These are phyloP conservation scores for Neodiprion fabricii DNA, from an alignment of 1,140 invertebrate genomes.

Conservation along the genomic window DNA sequence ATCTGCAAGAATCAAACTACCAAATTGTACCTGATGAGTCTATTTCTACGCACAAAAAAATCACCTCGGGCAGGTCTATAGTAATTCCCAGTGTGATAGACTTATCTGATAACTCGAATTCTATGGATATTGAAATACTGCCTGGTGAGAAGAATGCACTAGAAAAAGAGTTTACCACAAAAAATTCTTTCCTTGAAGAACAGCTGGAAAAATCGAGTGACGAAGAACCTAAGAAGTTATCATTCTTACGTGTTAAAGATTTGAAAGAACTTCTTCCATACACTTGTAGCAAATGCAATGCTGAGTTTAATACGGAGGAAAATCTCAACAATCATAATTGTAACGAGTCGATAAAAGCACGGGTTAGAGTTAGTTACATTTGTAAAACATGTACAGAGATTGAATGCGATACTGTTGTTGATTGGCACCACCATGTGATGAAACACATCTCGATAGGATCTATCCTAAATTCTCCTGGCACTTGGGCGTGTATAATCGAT, in stretches of 20 bases:
- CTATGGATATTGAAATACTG: not conserved
- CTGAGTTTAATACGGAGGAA: not conserved
- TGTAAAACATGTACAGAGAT: not conserved
- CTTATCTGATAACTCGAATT: not conserved
- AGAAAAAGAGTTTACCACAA: not conserved
- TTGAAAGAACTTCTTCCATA: not conserved
- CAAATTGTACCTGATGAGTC: not conserved
- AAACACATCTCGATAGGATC: not conserved
- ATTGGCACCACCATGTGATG: not conserved
- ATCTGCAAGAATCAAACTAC: no score
- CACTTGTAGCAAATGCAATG: not conserved
- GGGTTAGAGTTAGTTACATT: not conserved
- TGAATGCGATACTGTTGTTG: not conserved
- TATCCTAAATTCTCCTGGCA: not conserved
- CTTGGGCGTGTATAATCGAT: not conserved
- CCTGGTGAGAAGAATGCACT: not conserved
- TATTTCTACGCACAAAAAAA: not conserved
- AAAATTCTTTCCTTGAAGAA: not conserved
- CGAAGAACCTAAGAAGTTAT: not conserved
- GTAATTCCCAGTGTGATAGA: not conserved
- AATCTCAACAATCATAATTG: not conserved
- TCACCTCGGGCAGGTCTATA: not conserved
- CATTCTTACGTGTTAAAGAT: not conserved
- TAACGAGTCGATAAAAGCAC: not conserved
- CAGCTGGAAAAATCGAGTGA: not conserved